These are phyloP conservation scores for Channa maculata DNA, from an alignment of 2,113 vertebrate genomes.

Conservation along the genomic window DNA sequence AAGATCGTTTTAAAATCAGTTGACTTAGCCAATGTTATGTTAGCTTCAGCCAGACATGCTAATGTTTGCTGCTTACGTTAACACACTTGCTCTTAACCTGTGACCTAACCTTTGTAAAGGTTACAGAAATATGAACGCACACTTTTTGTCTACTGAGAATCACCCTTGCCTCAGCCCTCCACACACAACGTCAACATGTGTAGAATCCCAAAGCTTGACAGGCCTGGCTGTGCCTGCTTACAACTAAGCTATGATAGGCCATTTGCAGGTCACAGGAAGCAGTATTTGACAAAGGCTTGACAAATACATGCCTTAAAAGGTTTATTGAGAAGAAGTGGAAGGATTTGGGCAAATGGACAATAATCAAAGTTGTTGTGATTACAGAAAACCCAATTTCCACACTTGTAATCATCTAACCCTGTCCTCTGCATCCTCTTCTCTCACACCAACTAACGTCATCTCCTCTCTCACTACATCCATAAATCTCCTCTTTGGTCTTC, in stretches of 20 bases:
- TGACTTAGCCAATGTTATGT: too few species aligned
- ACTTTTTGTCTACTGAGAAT: not conserved
- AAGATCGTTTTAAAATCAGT: too few species aligned
- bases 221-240: not conserved
- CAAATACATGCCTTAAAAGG: not conserved
- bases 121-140: not conserved
- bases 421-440: too few species aligned
- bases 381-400: too few species aligned
- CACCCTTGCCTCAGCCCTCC: not conserved
- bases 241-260: not conserved
- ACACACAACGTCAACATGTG: not conserved
- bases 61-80: not conserved
- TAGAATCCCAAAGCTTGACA: not conserved
- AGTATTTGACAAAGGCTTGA: conserved; percentile 5
- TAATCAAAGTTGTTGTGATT: not conserved
- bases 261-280: not conserved
- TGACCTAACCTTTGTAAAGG: not conserved
- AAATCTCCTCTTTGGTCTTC: too few species aligned
- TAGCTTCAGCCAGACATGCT: not conserved
- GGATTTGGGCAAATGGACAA: not conserved
- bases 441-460: too few species aligned
- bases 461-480: too few species aligned
- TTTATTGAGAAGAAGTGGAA: conserved; percentile 1
- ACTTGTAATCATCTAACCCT: too few species aligned
- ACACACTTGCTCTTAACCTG: not conserved